phyloP scores from a whole-genome alignment of 2,113 vertebrate genomes.

The Protobothrops mucrosquamatus region DNA sequence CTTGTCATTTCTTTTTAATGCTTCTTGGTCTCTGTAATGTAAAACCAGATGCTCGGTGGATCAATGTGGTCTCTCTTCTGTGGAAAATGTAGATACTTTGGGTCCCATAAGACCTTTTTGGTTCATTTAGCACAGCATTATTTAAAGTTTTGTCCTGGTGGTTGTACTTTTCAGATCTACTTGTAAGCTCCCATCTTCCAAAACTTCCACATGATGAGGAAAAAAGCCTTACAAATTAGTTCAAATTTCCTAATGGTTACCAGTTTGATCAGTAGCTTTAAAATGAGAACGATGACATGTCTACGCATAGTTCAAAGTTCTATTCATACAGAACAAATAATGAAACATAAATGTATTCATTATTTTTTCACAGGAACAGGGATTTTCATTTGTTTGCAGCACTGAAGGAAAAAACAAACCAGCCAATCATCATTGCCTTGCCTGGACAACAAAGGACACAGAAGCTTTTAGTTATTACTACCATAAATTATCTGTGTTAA shows the following conservation, averaged over 20 bases:
- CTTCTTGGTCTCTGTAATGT: slow-evolving; percentile 10
- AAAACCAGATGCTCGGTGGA: slow-evolving; percentile 8
- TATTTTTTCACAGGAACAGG: neutral
- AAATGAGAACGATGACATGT: slow-evolving; percentile 31
- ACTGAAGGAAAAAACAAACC: neutral
- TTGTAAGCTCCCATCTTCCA: slow-evolving; percentile 21
- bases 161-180: neutral
- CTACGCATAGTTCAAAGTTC: neutral
- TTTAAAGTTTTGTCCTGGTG: neutral
- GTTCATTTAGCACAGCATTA: neutral
- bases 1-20: slow-evolving; percentile 15
- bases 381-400: neutral
- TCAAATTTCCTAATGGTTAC: slow-evolving; percentile 16
- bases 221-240: neutral
- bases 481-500: neutral
- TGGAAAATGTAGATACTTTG: slow-evolving; percentile 26
- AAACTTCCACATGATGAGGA: neutral
- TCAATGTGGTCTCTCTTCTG: neutral
- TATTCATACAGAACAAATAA: slow-evolving; percentile 11
- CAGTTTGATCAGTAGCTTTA: neutral
- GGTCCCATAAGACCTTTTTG: neutral
- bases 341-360: neutral
- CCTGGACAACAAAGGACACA: neutral
- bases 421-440: neutral
- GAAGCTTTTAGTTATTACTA: neutral